phyloP scores from a whole-genome alignment of 35 echinoderm and acorn worm species.

The Patiria miniata region DNA sequence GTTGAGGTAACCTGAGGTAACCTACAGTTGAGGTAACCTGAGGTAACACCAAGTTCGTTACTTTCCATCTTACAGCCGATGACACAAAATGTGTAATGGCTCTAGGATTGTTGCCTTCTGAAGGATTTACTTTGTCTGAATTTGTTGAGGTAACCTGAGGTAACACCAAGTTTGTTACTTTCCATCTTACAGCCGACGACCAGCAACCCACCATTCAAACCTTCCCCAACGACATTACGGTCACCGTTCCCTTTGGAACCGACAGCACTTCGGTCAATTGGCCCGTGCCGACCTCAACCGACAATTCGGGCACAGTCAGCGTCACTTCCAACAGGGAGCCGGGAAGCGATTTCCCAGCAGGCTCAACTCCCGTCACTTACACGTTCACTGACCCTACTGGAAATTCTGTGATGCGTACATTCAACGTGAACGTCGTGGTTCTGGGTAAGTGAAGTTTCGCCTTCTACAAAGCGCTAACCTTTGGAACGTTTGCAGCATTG shows the following conservation, averaged over 20 bases:
- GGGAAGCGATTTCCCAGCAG: not conserved
- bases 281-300: conserved; percentile 61
- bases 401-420: conserved; percentile 28
- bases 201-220: conserved; percentile 36
- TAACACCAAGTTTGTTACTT: conserved; percentile 34
- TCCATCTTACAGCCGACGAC: conserved; percentile 45
- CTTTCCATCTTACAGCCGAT: conserved; percentile 44
- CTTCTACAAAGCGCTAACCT: conserved; percentile 1
- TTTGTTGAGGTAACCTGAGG: conserved; percentile 27
- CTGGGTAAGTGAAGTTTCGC: not conserved
- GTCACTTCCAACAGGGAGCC: not conserved
- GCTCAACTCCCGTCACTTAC: conserved; percentile 36
- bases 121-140: conserved; percentile 25
- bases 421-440: conserved; percentile 33
- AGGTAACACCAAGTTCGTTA: conserved; percentile 36
- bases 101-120: too few relatives aligned
- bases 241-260: conserved; percentile 17
- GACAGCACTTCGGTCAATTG: conserved; percentile 33
- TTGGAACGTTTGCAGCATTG: not conserved
- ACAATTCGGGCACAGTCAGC: conserved; percentile 45
- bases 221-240: conserved; percentile 55
- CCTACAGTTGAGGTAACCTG: too few relatives aligned
- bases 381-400: conserved; percentile 24
- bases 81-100: too few relatives aligned
- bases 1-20: too few relatives aligned